Evolutionary conservation across 2,113 vertebrate species (phyloP), one percentile per base, ranked within the genome.

Genomic region (Scortum barcoo): DNA sequence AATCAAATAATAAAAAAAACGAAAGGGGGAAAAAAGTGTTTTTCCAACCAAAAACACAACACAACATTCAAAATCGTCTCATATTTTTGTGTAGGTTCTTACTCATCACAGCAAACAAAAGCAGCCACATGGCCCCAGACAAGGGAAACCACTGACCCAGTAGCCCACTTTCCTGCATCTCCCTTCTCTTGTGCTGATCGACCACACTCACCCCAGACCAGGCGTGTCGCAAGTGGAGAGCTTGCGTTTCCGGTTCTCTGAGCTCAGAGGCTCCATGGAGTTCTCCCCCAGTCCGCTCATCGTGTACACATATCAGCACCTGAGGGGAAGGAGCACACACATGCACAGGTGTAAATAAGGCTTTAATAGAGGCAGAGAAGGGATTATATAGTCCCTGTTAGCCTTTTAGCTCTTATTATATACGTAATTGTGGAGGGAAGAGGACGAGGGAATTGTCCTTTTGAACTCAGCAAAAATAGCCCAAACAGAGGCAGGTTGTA

Each of bases 271-370:
- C 83, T 97, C 97, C 96, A 97, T 96, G 93, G 96, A 95, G 91
- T 95, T 97, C 89, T 98, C 97, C 95, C 97, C 97, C 94, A 97
- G 89, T 90, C 96, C 97, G 61, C 97, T 99, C 97, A 99, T 99
- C 67, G 85, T 97, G 92, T 89, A 83, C 91, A 93, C 62, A 93
- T 96, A 97, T 96, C 95, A 97, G 96, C 95, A 96, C 94, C 97
- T 98, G 92, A 78, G 87, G 87, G 63, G 67, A 61, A 65, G 85
- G 86, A 46, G 62, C 51, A 76, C 26, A 81, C 22, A 33, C 44
- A 44, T 38, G 72, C 22, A 54, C 7, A 44, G 72, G 48, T 72
- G 40, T 76, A 80, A 84, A 82, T 36, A 26, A 50, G 7, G 30
- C 9, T 22, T 60, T 70, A 77, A 76, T 42, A 5, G 42, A 75